phyloP scores from a whole-genome alignment of 2,888 invertebrate genomes.

The Helleia helle region DNA sequence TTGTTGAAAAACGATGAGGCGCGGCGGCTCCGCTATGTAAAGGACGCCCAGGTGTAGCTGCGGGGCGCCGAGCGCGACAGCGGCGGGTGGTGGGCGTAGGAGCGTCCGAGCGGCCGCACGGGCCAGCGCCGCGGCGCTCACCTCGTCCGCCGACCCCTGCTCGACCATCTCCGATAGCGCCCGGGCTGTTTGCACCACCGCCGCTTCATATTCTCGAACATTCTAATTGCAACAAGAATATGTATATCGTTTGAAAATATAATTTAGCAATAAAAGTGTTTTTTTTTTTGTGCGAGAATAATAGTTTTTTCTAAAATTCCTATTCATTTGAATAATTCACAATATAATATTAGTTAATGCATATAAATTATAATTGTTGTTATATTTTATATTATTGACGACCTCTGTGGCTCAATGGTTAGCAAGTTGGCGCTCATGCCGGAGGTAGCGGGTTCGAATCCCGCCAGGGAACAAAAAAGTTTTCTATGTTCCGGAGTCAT shows the following conservation, averaged over 20 bases:
- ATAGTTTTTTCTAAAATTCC: too few relatives aligned
- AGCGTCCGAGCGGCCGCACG: conserved; percentile 55
- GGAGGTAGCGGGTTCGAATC: too few relatives aligned
- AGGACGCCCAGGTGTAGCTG: conserved; percentile 64
- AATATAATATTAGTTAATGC: too few relatives aligned
- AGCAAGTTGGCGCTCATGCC: too few relatives aligned
- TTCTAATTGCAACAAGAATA: conserved; percentile 44
- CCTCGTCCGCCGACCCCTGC: conserved; percentile 51
- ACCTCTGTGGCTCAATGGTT: too few relatives aligned
- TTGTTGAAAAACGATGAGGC: conserved; percentile 58
- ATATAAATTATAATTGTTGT: too few relatives aligned
- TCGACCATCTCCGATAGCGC: conserved; percentile 61
- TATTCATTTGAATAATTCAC: too few relatives aligned
- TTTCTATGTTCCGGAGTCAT: too few relatives aligned
- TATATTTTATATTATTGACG: too few relatives aligned
- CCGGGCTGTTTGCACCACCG: conserved; percentile 57
- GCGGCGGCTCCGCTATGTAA: conserved; percentile 51
- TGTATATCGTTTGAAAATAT: too few relatives aligned
- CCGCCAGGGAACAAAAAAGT: too few relatives aligned
- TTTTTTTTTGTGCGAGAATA: neutral
- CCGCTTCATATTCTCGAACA: conserved; percentile 55
- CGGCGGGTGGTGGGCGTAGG: conserved; percentile 52
- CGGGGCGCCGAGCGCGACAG: conserved; percentile 65
- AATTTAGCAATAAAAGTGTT: neutral
- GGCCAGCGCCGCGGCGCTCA: conserved; percentile 53